Evolutionary conservation across 2,797 vertebrate genomes (phyloP), one percentile per base, ranked within the genome.

Genomic region (Lagorchestes hirsutus): DNA sequence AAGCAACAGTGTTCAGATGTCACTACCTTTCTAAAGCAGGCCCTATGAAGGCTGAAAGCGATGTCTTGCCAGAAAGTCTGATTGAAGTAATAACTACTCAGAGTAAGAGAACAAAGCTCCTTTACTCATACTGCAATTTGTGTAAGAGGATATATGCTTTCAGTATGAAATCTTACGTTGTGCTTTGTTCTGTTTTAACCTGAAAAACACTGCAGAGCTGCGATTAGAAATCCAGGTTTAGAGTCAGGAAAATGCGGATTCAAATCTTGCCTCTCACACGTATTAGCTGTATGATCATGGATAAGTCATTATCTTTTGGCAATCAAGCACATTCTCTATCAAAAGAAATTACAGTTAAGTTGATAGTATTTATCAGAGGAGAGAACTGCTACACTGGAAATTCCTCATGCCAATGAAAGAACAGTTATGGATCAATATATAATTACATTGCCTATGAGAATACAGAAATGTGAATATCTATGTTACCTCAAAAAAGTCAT

Each of bases 1-100:
- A 93, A 96, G 58, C 22, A 94, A 98, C 67, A 58, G 16, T 54
- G 56, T 92, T 93, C 50, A 90, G 22, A 59, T 90, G 55, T 27
- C 27, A 34, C 5, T 90, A 31, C 52, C 93, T 93, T 95, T 57
- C 18, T 29, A 94, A 91, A n/a, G 74, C 0, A 62, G 3, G 55
- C 90, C 46, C 55, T 0, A 87, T 54, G 46, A 52, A 93, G 93
- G 57, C 18, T 95, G 93, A 67, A 97, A 93, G 90, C 54, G 40
- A 10, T 18, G 8, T 55, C 24, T 82, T 27, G 3, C 29, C 50
- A 22, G 28, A 95, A 91, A 34, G 74, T 74, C 22, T 50, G 50
- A 93, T 16, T 90, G 92, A 82, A 96, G 50, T 91, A 18, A 93
- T 22, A 12, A 4, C 5, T 90, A 22, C 90, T 95, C 54, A 92